These are phyloP conservation scores for Gandaritis pyraliata DNA, from an alignment of 2,888 invertebrate species.

Conservation along the genomic window DNA sequence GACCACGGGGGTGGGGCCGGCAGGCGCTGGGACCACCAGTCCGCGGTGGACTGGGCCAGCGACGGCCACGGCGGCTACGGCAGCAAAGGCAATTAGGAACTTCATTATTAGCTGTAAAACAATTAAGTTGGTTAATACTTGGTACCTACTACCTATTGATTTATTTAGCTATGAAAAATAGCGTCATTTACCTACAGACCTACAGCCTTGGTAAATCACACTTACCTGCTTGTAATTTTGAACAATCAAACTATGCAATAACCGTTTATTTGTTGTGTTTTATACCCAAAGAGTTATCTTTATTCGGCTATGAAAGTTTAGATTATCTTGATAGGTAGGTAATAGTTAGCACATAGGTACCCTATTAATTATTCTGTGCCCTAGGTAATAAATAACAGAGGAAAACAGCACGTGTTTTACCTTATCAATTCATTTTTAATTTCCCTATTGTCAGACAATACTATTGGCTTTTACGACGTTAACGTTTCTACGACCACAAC, in stretches of 20 bases:
- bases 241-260: slow-evolving; percentile 10
- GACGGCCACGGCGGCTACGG: slow-evolving; percentile 45
- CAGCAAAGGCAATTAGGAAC: slow-evolving; percentile 46
- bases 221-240: slow-evolving; percentile 8
- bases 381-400: too few species aligned
- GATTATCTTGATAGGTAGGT: slow-evolving; percentile 4
- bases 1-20: slow-evolving; percentile 32
- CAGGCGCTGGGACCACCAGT: slow-evolving; percentile 36
- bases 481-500: too few species aligned
- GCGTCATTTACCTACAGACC: too few species aligned
- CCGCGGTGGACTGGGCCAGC: slow-evolving; percentile 36
- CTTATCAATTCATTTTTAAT: too few species aligned
- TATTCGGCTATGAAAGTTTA: slow-evolving; percentile 3
- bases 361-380: too few species aligned
- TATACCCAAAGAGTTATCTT: slow-evolving; percentile 10
- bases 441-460: too few species aligned
- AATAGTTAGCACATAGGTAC: too few species aligned
- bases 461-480: too few species aligned
- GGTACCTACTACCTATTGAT: too few species aligned
- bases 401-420: too few species aligned
- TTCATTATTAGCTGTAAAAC: slow-evolving; percentile 44
- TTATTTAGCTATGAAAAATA: too few species aligned
- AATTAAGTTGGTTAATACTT: too few species aligned
- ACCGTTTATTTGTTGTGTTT: background rate
- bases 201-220: background rate